Conservation (phyloP, 1,140 invertebrate species). For the Dysdera silvatica region DNA sequence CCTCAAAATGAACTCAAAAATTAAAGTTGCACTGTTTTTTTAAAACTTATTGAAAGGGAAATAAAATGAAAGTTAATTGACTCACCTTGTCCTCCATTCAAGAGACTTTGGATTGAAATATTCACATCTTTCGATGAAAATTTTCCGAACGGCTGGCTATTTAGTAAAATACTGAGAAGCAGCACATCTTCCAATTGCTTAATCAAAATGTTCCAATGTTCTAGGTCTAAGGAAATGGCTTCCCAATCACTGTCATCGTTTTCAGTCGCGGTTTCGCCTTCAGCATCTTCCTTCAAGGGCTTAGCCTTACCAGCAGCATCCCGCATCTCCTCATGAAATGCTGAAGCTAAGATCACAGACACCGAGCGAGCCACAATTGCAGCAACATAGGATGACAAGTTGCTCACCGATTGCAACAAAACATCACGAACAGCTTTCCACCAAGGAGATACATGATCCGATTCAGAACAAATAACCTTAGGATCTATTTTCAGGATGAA, state of each 20-base stretch:
- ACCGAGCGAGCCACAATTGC: conserved; percentile 37
- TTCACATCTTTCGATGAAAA: conserved; percentile 46
- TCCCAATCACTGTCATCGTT: conserved; percentile 58
- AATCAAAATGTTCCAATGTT: conserved; percentile 73
- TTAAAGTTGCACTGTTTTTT: too few species aligned
- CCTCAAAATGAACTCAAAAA: too few species aligned
- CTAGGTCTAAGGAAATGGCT: conserved; percentile 69
- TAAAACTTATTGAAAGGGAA: too few species aligned
- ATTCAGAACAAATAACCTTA: conserved; percentile 13
- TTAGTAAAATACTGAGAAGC: conserved; percentile 55
- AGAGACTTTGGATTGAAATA: conserved; percentile 63
- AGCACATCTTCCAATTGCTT: conserved; percentile 83
- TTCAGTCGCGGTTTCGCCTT: conserved; percentile 28
- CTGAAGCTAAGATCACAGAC: conserved; percentile 35
- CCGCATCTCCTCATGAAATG: conserved; percentile 19
- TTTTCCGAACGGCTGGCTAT: conserved; percentile 55
- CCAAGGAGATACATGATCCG: conserved; percentile 37
- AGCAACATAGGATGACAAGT: conserved; percentile 37
- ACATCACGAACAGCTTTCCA: conserved; percentile 42
- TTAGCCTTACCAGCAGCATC: background rate
- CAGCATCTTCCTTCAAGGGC: background rate
- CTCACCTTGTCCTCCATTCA: conserved; percentile 67
- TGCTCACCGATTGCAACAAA: conserved; percentile 37
- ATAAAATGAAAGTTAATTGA: too few species aligned
- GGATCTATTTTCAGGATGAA: conserved; percentile 14